Evolutionary conservation across 2,797 vertebrate genomes (phyloP), one percentile per base, ranked within the genome.

Genomic region (Parauchenoglanis punctatus): DNA sequence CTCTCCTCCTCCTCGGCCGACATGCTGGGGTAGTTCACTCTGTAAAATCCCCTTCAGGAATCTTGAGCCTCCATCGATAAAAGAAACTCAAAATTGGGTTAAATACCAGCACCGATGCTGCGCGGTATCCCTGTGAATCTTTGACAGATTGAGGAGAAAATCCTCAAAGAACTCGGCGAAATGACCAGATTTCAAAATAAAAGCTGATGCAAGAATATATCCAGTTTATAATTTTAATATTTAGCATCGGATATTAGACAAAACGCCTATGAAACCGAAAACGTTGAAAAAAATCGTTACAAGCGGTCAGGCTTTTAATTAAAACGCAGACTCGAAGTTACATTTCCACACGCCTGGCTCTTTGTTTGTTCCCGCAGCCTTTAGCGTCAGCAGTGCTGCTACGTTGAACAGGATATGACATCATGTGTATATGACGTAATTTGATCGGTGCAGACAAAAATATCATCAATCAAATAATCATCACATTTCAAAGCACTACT

Each of bases 1-100:
- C 95, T 93, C 93, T 96, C 96, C 92, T 96, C 96, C 92, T 96
- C 96, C 93, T 96, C 96, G 81, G 92, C 91, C 25, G 95, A 94
- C 96, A 96, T 96, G 20, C 61, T 92, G 84, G 85, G 84, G 88
- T 61, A 81, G 87, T 89, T 92, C 91, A 88, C 91, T 77, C 70
- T 58, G 15, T 59, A 65, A 86, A 88, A 68, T 87, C 80, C 80
- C 73, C 65, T 46, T 86, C 88, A 83, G 73, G 67, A 83, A 84
- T 88, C 68, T 25, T 67, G 46, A 54, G 85, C 83, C 68, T 81
- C 89, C 90, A 92, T 90, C 56, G 75, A 84, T 73, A 88, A 91
- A 80, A 56, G 18, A 76, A 81, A 72, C 25, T 58, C 18, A 87
- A 91, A 91, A 91, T 88, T 44, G 1, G 88, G n/a, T 88, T 85